Conservation (phyloP, 23 tunicate species). For the Trididemnum miniatum region DNA sequence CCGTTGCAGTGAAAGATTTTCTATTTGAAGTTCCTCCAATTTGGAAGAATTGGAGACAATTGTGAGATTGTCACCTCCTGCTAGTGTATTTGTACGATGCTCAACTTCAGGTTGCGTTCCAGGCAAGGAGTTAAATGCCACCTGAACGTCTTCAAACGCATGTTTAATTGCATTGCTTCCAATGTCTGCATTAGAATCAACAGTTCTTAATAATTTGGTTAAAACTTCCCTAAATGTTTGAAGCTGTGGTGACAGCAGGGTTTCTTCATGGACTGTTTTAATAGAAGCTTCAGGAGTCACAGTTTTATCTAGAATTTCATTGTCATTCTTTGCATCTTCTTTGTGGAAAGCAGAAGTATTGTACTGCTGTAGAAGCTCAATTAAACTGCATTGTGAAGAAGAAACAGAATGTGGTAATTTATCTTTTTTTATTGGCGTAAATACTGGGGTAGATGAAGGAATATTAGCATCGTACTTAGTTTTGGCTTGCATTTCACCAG, state of each 20-base stretch:
- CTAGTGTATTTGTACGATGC: not conserved
- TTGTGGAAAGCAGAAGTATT: conserved; percentile 18
- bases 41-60: not conserved
- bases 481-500: not conserved
- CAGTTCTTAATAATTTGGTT: not conserved
- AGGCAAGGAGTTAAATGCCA: not conserved
- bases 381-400: conserved; percentile 63
- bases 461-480: conserved; percentile 44
- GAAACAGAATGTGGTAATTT: conserved; percentile 39
- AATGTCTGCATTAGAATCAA: not conserved
- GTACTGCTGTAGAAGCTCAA: conserved; percentile 53
- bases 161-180: not conserved
- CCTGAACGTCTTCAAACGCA: conserved; percentile 25
- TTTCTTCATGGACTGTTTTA: not conserved
- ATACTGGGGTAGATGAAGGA: conserved; percentile 78
- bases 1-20: conserved; percentile 37
- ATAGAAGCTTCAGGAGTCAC: not conserved
- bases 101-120: not conserved
- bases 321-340: not conserved
- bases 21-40: conserved; percentile 2
- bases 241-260: not conserved
- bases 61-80: not conserved
- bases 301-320: not conserved
- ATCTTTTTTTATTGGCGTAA: conserved; percentile 67
- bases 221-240: conserved; percentile 33